A percentile compares a stretch with the other conserved stretches of the same genome.
These are phyloP conservation scores for Euphydryas editha DNA, from an alignment of 2,888 invertebrate genomes.

Conservation along the genomic window DNA sequence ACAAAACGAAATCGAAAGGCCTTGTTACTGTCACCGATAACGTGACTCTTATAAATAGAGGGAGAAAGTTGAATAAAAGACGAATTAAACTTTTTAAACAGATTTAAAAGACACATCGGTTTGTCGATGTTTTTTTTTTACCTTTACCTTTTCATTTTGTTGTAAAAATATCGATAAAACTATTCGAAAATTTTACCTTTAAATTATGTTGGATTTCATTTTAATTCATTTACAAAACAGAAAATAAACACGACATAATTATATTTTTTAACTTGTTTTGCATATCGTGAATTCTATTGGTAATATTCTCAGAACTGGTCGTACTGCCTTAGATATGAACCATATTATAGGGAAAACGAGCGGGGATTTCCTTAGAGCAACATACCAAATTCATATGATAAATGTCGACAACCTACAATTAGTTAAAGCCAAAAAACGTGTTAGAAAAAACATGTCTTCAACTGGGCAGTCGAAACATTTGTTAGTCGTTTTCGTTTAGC, in stretches of 20 bases:
- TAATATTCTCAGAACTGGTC: background rate
- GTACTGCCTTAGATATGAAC: background rate
- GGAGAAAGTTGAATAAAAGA: slow-evolving; percentile 10
- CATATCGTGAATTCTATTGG: background rate
- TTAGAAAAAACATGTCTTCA: too few relatives aligned
- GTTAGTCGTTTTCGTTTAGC: too few relatives aligned
- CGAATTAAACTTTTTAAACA: background rate
- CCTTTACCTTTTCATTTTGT: too few relatives aligned
- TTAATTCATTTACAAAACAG: too few relatives aligned
- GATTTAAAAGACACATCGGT: background rate
- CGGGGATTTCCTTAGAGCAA: slow-evolving; percentile 1
- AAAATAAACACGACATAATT: too few relatives aligned
- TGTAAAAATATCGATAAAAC: too few relatives aligned
- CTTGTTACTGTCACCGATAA: slow-evolving; percentile 18
- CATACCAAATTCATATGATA: background rate
- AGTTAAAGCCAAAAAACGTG: too few relatives aligned
- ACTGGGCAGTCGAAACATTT: too few relatives aligned
- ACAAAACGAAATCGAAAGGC: slow-evolving; percentile 33
- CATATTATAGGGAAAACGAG: background rate
- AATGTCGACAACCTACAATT: background rate
- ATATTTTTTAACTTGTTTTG: background rate
- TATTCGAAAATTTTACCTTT: too few relatives aligned
- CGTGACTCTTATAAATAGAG: slow-evolving; percentile 12
- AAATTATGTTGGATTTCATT: too few relatives aligned
- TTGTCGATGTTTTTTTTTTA: background rate